Conservation (phyloP, 2,888 invertebrate genomes). For the Oscheius sp. region DNA sequence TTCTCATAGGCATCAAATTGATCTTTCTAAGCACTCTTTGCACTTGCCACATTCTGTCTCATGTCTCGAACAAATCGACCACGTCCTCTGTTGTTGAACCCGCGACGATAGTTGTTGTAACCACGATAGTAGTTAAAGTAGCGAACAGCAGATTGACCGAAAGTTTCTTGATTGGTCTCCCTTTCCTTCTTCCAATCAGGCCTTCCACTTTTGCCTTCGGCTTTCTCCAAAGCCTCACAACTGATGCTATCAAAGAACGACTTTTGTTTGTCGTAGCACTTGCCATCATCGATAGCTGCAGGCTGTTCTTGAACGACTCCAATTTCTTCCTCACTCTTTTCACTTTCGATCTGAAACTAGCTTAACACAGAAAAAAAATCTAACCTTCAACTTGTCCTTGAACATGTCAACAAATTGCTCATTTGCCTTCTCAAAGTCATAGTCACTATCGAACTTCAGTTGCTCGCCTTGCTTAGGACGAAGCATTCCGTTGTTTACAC, state of each 20-base stretch:
- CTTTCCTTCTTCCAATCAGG: constrained; percentile 69
- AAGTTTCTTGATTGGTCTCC: constrained; percentile 69
- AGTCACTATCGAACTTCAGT: constrained; percentile 77
- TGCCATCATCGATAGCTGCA: constrained; percentile 66
- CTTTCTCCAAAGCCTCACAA: constrained; percentile 81
- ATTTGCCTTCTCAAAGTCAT: constrained; percentile 98
- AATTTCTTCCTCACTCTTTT: constrained; percentile 43
- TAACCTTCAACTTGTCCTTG: constrained; percentile 46
- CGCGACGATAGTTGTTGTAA: constrained; percentile 57
- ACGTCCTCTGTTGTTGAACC: constrained; percentile 38
- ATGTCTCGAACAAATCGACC: no score
- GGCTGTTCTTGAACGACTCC: constrained; percentile 29
- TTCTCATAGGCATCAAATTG: no score
- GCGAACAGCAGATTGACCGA: constrained; percentile 67
- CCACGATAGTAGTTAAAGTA: constrained; percentile 58
- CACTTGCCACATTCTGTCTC: no score
- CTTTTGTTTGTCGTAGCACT: constrained; percentile 91
- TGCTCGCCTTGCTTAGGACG: constrained; percentile 54
- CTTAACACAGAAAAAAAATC: background rate
- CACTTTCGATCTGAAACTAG: constrained; percentile 25
- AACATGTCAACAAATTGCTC: constrained; percentile 83
- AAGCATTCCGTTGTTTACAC: constrained; percentile 39
- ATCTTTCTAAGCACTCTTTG: no score
- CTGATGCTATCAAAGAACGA: constrained; percentile 99
- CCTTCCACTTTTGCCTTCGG: constrained; percentile 64